Conservation (phyloP, 2,888 invertebrate species). For the Alloplasta piceator region DNA sequence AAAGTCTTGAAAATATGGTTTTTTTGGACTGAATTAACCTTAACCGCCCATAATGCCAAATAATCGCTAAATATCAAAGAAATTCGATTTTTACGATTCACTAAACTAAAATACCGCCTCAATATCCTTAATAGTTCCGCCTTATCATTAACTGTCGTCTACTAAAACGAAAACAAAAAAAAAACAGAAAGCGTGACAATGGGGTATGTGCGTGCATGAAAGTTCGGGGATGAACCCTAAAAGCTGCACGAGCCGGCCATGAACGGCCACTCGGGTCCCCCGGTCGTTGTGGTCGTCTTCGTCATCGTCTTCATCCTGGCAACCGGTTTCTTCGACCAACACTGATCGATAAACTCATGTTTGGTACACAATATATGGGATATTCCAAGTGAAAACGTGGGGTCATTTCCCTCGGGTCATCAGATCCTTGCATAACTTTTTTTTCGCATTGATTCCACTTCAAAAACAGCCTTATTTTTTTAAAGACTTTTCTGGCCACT, state of each 20-base stretch:
- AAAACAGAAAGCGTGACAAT: conserved; percentile 7
- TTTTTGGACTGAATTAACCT: too few species aligned
- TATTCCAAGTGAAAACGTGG: too few species aligned
- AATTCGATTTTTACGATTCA: conserved; percentile 5
- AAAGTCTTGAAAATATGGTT: too few species aligned
- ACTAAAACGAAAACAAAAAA: background rate
- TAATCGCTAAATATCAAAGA: too few species aligned
- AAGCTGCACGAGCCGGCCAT: conserved; percentile 44
- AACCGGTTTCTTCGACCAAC: conserved; percentile 77
- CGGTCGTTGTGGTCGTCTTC: conserved; percentile 31
- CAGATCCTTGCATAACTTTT: too few species aligned
- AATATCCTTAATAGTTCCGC: too few species aligned
- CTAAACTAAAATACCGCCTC: background rate
- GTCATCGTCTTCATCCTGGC: conserved; percentile 48
- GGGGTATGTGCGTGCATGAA: conserved; percentile 34
- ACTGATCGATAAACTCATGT: conserved; percentile 77
- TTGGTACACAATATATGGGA: conserved; percentile 36
- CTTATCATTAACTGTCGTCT: too few species aligned
- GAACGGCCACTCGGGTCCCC: conserved; percentile 46
- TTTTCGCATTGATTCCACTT: too few species aligned
- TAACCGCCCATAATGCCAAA: too few species aligned
- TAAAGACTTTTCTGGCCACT: too few species aligned
- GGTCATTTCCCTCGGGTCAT: too few species aligned
- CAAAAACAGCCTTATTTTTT: too few species aligned
- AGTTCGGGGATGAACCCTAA: conserved; percentile 67